Conservation (phyloP, 2,888 invertebrate genomes). For the Odontomyia ornata region DNA sequence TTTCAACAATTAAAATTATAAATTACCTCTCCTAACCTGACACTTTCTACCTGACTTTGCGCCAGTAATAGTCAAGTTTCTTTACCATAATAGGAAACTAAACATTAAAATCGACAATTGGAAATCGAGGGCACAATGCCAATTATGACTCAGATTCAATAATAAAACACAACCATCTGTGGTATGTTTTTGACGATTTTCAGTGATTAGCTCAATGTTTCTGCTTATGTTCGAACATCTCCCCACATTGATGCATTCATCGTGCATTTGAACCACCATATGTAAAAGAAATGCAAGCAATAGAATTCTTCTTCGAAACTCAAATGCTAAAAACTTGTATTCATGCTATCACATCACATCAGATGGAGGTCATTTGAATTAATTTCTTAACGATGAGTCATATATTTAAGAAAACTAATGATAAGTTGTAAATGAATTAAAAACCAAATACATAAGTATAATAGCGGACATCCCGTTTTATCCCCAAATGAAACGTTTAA, state of each 20-base stretch:
- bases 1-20: not conserved
- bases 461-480: not conserved
- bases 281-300: no score
- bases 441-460: not conserved
- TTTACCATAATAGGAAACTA: constrained; percentile 4
- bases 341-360: not conserved
- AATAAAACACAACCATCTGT: constrained; percentile 1
- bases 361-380: not conserved
- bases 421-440: not conserved
- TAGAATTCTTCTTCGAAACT: no score
- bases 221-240: no score
- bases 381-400: not conserved
- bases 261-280: no score
- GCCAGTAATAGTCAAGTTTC: constrained; percentile 1
- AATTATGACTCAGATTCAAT: not conserved
- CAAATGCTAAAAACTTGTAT: no score
- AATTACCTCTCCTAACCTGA: not conserved
- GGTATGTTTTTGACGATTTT: constrained; percentile 19
- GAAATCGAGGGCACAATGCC: constrained; percentile 31
- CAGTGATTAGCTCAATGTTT: no score
- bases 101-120: not conserved
- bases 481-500: not conserved
- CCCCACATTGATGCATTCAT: no score
- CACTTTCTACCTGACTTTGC: not conserved
- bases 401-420: not conserved